Percentiles rank a stretch among this genome's conserved stretches.
Evolutionary conservation across 1,140 invertebrate genomes (phyloP).

Genomic region (Nasonia longicornis): DNA sequence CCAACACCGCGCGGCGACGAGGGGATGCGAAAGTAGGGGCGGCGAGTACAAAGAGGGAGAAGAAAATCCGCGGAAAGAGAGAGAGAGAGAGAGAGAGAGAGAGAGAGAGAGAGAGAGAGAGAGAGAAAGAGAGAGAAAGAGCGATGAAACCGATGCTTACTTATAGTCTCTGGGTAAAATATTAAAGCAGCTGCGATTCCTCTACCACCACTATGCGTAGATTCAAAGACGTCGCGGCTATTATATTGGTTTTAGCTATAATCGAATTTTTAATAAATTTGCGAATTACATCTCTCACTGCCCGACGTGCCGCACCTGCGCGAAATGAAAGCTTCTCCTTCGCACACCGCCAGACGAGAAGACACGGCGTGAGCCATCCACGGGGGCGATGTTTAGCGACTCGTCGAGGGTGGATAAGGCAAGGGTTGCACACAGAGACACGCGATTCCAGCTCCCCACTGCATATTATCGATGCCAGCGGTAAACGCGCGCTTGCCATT

Average conservation of each 20-base stretch:
- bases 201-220: background rate
- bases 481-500: conserved; percentile 2
- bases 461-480: conserved; percentile 16
- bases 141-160: background rate
- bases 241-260: too few relatives aligned
- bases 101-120: too few relatives aligned
- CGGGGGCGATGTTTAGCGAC: background rate
- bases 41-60: background rate
- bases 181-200: background rate
- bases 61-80: background rate
- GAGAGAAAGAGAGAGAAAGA: background rate
- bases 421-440: background rate
- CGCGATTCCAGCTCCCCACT: background rate
- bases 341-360: background rate
- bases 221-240: too few relatives aligned
- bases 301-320: background rate
- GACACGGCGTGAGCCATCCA: background rate
- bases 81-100: background rate
- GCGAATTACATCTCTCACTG: background rate
- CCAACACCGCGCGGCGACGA: background rate
- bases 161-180: background rate
- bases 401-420: conserved; percentile 11
- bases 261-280: background rate
- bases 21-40: background rate
- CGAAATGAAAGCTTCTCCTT: background rate